phyloP scores from a whole-genome alignment of 2,797 vertebrate species.

The Champsocephalus gunnari region DNA sequence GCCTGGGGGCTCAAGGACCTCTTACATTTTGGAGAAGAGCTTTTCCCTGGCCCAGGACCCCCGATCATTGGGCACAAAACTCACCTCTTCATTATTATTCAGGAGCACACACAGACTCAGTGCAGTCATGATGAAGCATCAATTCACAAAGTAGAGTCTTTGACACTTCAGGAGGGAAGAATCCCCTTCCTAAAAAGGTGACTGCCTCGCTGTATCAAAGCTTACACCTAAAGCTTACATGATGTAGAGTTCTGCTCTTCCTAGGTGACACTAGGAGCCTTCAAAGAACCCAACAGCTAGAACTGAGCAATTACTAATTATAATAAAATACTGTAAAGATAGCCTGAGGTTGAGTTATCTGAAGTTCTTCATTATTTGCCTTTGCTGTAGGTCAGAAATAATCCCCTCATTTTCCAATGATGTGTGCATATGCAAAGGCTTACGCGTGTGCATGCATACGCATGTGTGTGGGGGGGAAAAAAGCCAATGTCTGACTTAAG shows the following conservation, averaged over 20 bases:
- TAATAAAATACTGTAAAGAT: slow-evolving; percentile 69
- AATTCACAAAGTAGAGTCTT: slow-evolving; percentile 57
- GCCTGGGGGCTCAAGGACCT: slow-evolving; percentile 72
- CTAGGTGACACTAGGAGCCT: slow-evolving; percentile 81
- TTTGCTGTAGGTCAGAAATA: slow-evolving; percentile 75
- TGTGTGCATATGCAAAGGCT: slow-evolving; percentile 77
- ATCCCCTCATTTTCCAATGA: slow-evolving; percentile 64
- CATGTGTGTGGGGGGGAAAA: slow-evolving; percentile 69
- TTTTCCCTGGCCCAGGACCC: slow-evolving; percentile 68
- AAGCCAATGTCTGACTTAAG: slow-evolving; percentile 67
- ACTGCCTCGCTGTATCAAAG: slow-evolving; percentile 59
- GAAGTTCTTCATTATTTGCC: slow-evolving; percentile 72
- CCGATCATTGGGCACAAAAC: slow-evolving; percentile 62
- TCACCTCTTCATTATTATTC: slow-evolving; percentile 70
- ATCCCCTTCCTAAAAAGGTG: slow-evolving; percentile 45
- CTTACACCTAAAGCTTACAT: slow-evolving; percentile 43
- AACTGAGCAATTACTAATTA: slow-evolving; percentile 69
- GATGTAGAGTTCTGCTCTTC: slow-evolving; percentile 66
- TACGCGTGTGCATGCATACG: slow-evolving; percentile 79
- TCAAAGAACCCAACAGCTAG: slow-evolving; percentile 71
- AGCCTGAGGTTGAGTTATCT: slow-evolving; percentile 62
- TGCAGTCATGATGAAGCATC: slow-evolving; percentile 60
- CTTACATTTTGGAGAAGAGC: slow-evolving; percentile 69
- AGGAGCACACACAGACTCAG: slow-evolving; percentile 71
- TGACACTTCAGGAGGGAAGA: slow-evolving; percentile 59